Evolutionary conservation across 2,113 vertebrate species (phyloP).

Genomic region (Trinectes maculatus): DNA sequence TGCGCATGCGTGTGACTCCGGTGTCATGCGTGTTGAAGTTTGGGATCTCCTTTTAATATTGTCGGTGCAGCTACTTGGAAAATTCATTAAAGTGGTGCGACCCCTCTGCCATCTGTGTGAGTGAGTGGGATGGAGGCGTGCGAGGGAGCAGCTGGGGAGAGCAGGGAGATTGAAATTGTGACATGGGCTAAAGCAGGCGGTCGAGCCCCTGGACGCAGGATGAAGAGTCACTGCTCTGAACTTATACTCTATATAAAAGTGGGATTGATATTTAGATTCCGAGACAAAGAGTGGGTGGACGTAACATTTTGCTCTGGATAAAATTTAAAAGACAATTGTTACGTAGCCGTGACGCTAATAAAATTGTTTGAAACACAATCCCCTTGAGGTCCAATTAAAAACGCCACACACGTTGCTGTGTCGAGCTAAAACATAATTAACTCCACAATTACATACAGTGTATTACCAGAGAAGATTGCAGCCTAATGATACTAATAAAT

Average conservation of each 20-base stretch:
- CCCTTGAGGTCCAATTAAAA: conserved; percentile 65
- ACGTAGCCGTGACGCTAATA: conserved; percentile 7
- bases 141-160: conserved; percentile 61
- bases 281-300: conserved; percentile 23
- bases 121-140: conserved; percentile 36
- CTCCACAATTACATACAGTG: conserved; percentile 48
- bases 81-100: conserved; percentile 81
- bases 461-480: conserved; percentile 23
- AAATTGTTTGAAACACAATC: conserved; percentile 7
- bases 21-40: conserved; percentile 70
- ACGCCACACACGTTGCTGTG: conserved; percentile 49
- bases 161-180: conserved; percentile 73
- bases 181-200: conserved; percentile 53
- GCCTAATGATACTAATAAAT: conserved; percentile 44
- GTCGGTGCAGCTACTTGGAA: conserved; percentile 74
- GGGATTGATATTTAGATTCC: conserved; percentile 47
- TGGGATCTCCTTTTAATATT: conserved; percentile 77
- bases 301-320: conserved; percentile 23
- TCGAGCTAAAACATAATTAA: conserved; percentile 56
- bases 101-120: conserved; percentile 75
- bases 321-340: conserved; percentile 41
- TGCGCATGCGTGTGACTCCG: conserved; percentile 21
- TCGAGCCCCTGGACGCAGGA: conserved; percentile 44
- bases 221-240: conserved; percentile 60
- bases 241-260: conserved; percentile 49